Evolutionary conservation across 2,888 invertebrate species (phyloP).

Genomic region (Ceramica pisi): DNA sequence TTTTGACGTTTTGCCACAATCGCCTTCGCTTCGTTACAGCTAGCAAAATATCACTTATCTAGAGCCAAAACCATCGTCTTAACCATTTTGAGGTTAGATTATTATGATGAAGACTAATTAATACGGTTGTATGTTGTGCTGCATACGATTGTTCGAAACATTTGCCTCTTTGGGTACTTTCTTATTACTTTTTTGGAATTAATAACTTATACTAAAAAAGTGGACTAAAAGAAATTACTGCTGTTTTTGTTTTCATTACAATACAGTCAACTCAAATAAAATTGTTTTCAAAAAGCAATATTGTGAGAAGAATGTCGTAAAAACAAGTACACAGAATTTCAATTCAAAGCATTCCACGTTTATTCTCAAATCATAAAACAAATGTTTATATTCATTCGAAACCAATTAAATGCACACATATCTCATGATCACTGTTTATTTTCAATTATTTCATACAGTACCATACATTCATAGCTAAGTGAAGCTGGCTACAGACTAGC

Average conservation of each 20-base stretch:
- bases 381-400: constrained; percentile 41
- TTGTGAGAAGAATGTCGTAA: neutral
- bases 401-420: constrained; percentile 48
- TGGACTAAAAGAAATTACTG: too few relatives aligned
- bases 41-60: too few relatives aligned
- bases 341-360: constrained; percentile 7
- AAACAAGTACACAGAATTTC: constrained; percentile 2
- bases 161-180: neutral
- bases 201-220: neutral
- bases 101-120: neutral
- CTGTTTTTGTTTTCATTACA: too few relatives aligned
- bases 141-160: neutral
- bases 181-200: neutral
- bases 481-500: constrained; percentile 11
- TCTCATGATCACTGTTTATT: constrained; percentile 51
- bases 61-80: too few relatives aligned
- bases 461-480: constrained; percentile 36
- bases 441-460: constrained; percentile 51
- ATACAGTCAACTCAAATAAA: neutral
- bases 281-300: neutral
- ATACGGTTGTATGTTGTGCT: neutral
- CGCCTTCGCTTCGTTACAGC: too few relatives aligned
- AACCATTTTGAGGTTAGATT: neutral
- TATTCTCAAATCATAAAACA: constrained; percentile 29
- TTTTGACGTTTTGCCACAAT: too few relatives aligned